Conservation (phyloP, 92 coral and sea anemone species). For the Umimayanthus kanabou region DNA sequence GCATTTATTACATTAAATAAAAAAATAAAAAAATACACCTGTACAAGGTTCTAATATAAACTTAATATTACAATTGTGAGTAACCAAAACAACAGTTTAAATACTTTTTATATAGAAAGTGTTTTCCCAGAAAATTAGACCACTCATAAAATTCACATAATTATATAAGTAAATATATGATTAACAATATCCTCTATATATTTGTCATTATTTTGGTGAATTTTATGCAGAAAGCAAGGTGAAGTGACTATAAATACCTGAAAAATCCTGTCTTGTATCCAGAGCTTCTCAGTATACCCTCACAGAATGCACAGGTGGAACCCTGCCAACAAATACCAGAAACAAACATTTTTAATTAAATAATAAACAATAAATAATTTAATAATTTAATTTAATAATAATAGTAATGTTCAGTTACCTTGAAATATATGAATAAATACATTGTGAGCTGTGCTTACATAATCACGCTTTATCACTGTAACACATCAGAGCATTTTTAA, state of each 20-base stretch:
- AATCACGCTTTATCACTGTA: not conserved
- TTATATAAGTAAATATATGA: too few relatives aligned
- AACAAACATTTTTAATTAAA: not conserved
- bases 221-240: not conserved
- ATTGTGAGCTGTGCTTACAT: not conserved
- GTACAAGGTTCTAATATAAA: too few relatives aligned
- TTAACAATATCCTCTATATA: too few relatives aligned
- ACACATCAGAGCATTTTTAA: not conserved
- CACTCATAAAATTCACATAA: too few relatives aligned
- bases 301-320: constrained; percentile 97
- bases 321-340: constrained; percentile 57
- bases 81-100: too few relatives aligned
- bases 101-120: too few relatives aligned
- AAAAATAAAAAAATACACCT: too few relatives aligned
- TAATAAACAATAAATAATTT: not conserved
- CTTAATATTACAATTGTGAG: too few relatives aligned
- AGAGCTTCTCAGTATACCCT: constrained; percentile 71
- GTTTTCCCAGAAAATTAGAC: too few relatives aligned
- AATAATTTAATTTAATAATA: not conserved
- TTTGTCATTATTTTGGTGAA: not conserved
- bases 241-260: constrained; percentile 52
- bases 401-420: not conserved
- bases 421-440: not conserved
- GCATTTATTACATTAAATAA: too few relatives aligned
- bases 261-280: constrained; percentile 93